These are phyloP conservation scores for Ostrea edulis DNA, from an alignment of 1,140 invertebrate species.

Conservation along the genomic window DNA sequence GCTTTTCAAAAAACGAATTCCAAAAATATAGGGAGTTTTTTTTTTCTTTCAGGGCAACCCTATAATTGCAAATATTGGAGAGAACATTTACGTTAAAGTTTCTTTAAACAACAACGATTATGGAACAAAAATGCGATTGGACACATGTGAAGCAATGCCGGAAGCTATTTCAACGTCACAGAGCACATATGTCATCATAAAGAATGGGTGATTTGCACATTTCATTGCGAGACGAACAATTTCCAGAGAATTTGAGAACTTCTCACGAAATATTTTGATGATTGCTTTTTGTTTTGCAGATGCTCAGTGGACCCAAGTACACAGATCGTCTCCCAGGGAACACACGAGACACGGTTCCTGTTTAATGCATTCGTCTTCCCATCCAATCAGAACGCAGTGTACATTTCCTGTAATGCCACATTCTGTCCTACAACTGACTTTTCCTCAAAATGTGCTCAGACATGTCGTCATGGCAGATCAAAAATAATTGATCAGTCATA, in stretches of 20 bases:
- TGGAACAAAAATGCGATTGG: conserved; percentile 51
- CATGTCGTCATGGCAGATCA: conserved; percentile 35
- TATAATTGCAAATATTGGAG: conserved; percentile 46
- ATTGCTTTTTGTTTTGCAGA: conserved; percentile 32
- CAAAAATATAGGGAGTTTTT: not conserved
- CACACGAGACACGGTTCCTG: conserved; percentile 47
- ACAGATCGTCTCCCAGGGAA: conserved; percentile 43
- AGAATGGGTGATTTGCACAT: conserved; percentile 42
- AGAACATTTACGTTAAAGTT: conserved; percentile 52
- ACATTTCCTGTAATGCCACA: conserved; percentile 51
- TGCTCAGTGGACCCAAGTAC: conserved; percentile 48
- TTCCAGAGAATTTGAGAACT: not conserved
- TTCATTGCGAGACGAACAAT: not conserved
- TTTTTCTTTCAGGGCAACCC: conserved; percentile 40
- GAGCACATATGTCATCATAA: conserved; percentile 41
- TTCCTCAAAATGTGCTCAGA: conserved; percentile 34
- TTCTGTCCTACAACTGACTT: conserved; percentile 45
- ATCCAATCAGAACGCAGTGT: conserved; percentile 42
- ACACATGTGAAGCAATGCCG: conserved; percentile 49
- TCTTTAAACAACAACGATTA: conserved; percentile 31
- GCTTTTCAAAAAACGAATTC: not conserved
- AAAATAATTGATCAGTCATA: not conserved
- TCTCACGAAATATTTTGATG: not conserved
- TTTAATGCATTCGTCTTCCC: conserved; percentile 57
- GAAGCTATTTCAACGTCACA: not conserved